Evolutionary conservation across 2,113 vertebrate genomes (phyloP).

Genomic region (Syngnathus floridae): DNA sequence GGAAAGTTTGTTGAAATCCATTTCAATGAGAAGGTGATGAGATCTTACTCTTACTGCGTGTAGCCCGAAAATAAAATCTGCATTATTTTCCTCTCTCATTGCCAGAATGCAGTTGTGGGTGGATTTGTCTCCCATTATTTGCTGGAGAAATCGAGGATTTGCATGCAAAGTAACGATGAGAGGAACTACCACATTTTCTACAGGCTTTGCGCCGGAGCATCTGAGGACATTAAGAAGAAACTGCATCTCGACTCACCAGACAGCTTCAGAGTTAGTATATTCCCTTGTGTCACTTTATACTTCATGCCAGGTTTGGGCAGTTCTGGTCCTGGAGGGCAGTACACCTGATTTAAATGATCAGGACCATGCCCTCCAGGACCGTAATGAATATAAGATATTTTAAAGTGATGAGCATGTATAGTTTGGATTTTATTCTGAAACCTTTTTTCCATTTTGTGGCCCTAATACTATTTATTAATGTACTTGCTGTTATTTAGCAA

Average conservation of each 20-base stretch:
- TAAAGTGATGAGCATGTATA: too few relatives aligned
- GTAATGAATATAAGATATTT: too few relatives aligned
- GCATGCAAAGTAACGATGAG: slow-evolving; percentile 94
- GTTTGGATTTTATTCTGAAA: too few relatives aligned
- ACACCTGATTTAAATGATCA: too few relatives aligned
- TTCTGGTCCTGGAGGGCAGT: too few relatives aligned
- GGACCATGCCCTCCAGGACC: too few relatives aligned
- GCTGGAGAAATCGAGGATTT: slow-evolving; percentile 97
- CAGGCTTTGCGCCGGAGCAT: slow-evolving; percentile 90
- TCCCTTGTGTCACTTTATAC: not conserved
- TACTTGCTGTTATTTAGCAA: not conserved
- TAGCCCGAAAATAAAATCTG: not conserved
- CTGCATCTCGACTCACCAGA: slow-evolving; percentile 91
- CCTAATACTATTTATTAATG: too few relatives aligned
- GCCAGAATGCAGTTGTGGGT: slow-evolving; percentile 89
- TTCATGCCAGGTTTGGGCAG: not conserved
- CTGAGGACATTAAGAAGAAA: slow-evolving; percentile 88
- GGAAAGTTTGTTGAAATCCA: slow-evolving; percentile 99
- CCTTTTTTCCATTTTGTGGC: too few relatives aligned
- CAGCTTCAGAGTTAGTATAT: slow-evolving; percentile 84
- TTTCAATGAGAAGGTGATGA: slow-evolving; percentile 91
- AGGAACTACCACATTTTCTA: slow-evolving; percentile 99
- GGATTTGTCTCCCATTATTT: slow-evolving; percentile 98
- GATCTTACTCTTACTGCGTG: not conserved
- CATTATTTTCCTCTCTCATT: not conserved